These are phyloP conservation scores for Trematocara stigmaticum DNA, from an alignment of 2,113 vertebrate species.

Conservation along the genomic window DNA sequence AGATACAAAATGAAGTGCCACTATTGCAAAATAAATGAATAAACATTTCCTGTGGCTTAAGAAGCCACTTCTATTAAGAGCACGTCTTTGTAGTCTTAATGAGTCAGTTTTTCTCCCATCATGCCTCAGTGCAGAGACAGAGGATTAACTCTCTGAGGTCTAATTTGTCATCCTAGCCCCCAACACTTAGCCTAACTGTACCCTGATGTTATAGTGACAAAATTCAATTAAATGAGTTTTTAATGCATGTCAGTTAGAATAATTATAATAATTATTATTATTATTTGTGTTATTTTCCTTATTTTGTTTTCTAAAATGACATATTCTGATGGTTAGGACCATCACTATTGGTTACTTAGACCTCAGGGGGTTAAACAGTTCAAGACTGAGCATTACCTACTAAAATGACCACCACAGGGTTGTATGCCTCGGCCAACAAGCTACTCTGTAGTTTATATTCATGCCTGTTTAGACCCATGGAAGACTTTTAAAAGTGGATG, in stretches of 20 bases:
- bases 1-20: constrained; percentile 6
- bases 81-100: constrained; percentile 21
- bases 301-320: background rate
- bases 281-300: background rate
- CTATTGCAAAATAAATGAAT: background rate
- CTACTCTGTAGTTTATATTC: background rate
- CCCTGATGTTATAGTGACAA: background rate
- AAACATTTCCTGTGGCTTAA: background rate
- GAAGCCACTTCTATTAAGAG: constrained; percentile 7
- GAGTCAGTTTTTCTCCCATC: constrained; percentile 51
- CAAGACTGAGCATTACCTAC: background rate
- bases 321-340: background rate
- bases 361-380: background rate
- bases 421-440: background rate
- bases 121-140: constrained; percentile 22
- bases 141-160: background rate
- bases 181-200: background rate
- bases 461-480: background rate
- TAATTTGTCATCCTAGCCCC: background rate
- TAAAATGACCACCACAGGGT: background rate
- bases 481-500: background rate
- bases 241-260: background rate
- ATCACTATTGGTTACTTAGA: background rate
- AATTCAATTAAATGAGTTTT: background rate
- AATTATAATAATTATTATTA: accelerated